Conservation (phyloP, 2,888 invertebrate species). For the Dichetophora obliterata region DNA sequence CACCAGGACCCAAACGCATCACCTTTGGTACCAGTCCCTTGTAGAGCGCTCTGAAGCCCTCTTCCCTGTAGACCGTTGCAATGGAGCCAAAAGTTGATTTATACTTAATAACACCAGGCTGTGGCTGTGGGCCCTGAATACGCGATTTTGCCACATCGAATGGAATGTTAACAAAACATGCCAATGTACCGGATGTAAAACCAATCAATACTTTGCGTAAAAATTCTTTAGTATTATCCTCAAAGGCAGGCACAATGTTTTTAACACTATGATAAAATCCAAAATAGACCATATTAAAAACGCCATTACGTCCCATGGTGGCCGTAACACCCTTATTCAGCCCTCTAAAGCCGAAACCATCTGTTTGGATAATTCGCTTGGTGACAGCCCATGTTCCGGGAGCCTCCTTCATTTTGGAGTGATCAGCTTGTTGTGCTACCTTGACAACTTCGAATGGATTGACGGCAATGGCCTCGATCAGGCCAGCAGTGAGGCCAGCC, state of each 20-base stretch:
- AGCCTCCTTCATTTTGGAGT: slow-evolving; percentile 73
- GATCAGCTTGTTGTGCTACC: slow-evolving; percentile 87
- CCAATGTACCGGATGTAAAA: slow-evolving; percentile 88
- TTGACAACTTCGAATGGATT: slow-evolving; percentile 98
- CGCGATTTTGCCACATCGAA: slow-evolving; percentile 97
- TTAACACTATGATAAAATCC: slow-evolving; percentile 95
- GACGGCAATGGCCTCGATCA: slow-evolving; percentile 91
- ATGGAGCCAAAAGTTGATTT: slow-evolving; percentile 82
- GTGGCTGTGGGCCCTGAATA: slow-evolving; percentile 93
- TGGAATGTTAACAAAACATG: slow-evolving; percentile 91
- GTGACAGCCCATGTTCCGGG: slow-evolving; percentile 87
- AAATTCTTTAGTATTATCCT: slow-evolving; percentile 80
- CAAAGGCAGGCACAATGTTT: slow-evolving; percentile 76
- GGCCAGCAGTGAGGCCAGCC: slow-evolving; percentile 89
- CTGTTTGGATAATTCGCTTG: slow-evolving; percentile 79
- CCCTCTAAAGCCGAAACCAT: slow-evolving; percentile 85
- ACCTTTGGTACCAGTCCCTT: slow-evolving; percentile 94
- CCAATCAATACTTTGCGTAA: slow-evolving; percentile 84
- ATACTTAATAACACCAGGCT: slow-evolving; percentile 81
- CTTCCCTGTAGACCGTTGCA: slow-evolving; percentile 82
- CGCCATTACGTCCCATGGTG: slow-evolving; percentile 89
- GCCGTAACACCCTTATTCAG: slow-evolving; percentile 90
- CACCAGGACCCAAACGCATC: slow-evolving; percentile 91
- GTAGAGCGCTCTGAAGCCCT: slow-evolving; percentile 91
- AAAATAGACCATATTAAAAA: slow-evolving; percentile 95